phyloP scores from a whole-genome alignment of 1,140 invertebrate genomes.

The Drosophila azteca region DNA sequence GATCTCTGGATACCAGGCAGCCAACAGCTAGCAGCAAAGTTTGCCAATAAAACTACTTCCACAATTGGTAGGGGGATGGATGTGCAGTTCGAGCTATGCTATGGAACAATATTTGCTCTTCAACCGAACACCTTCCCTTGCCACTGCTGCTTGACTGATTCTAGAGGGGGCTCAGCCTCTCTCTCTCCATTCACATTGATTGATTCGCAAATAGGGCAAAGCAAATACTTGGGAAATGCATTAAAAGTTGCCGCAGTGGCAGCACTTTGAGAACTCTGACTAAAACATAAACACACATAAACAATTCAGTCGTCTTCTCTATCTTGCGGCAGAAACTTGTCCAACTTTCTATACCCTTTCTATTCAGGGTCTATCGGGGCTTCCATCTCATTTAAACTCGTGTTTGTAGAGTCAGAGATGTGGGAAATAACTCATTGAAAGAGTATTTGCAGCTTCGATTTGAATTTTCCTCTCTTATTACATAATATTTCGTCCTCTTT shows the following conservation, averaged over 20 bases:
- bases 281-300: conserved; percentile 25
- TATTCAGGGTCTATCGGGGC: too few relatives aligned
- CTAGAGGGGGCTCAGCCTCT: neutral
- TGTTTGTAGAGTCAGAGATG: too few relatives aligned
- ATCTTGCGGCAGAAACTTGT: conserved; percentile 21
- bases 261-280: conserved; percentile 5
- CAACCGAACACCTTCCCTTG: conserved; percentile 16
- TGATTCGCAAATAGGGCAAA: conserved; percentile 19
- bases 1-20: neutral
- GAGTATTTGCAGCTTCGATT: too few relatives aligned
- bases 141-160: neutral
- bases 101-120: conserved; percentile 30
- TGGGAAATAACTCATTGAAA: too few relatives aligned
- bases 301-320: conserved; percentile 20
- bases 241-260: conserved; percentile 30
- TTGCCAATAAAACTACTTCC: neutral
- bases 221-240: conserved; percentile 31
- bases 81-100: neutral
- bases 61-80: neutral
- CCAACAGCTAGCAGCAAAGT: conserved; percentile 2
- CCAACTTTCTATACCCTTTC: conserved; percentile 17
- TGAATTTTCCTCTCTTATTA: conserved; percentile 18
- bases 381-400: too few relatives aligned
- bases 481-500: conserved; percentile 17
- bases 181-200: conserved; percentile 19